A percentile compares a stretch with the other conserved stretches of the same genome.
Evolutionary conservation across 2,888 invertebrate species (phyloP).

Genomic region (Nowickia ferox): DNA sequence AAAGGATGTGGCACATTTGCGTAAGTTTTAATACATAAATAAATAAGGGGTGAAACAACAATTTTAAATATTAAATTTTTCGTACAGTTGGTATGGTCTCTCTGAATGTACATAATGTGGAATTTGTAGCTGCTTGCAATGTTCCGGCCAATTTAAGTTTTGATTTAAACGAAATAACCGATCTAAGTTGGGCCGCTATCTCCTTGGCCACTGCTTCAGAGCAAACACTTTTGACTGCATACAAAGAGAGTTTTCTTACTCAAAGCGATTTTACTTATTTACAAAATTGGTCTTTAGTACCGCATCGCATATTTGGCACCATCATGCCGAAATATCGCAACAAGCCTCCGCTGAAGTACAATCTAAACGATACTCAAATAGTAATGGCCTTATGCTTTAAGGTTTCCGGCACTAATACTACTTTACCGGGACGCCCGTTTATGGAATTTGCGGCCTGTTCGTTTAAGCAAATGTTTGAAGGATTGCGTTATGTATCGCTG

Average conservation of each 20-base stretch:
- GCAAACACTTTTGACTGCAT: constrained; percentile 72
- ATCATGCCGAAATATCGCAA: constrained; percentile 77
- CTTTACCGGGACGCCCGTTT: constrained; percentile 70
- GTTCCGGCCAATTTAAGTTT: constrained; percentile 73
- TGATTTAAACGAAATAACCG: constrained; percentile 76
- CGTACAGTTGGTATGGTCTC: constrained; percentile 76
- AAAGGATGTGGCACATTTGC: constrained; percentile 75
- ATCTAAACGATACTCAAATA: constrained; percentile 77
- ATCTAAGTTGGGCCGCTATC: constrained; percentile 74
- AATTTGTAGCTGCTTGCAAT: constrained; percentile 74
- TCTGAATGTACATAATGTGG: constrained; percentile 63
- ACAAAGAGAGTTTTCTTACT: constrained; percentile 75
- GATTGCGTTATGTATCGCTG: constrained; percentile 73
- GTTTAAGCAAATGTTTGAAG: constrained; percentile 73
- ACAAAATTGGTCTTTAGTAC: constrained; percentile 69
- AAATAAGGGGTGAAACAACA: background rate
- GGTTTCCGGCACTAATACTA: constrained; percentile 73
- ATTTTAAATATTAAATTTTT: background rate
- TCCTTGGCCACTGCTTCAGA: constrained; percentile 70
- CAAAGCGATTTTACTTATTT: constrained; percentile 73
- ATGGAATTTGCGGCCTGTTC: constrained; percentile 65
- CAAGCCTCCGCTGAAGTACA: constrained; percentile 75
- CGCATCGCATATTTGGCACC: constrained; percentile 75
- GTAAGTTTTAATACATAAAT: constrained; percentile 71
- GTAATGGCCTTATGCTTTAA: constrained; percentile 76